Evolutionary conservation across 2,888 invertebrate genomes (phyloP).

Genomic region (Morpho helenor): DNA sequence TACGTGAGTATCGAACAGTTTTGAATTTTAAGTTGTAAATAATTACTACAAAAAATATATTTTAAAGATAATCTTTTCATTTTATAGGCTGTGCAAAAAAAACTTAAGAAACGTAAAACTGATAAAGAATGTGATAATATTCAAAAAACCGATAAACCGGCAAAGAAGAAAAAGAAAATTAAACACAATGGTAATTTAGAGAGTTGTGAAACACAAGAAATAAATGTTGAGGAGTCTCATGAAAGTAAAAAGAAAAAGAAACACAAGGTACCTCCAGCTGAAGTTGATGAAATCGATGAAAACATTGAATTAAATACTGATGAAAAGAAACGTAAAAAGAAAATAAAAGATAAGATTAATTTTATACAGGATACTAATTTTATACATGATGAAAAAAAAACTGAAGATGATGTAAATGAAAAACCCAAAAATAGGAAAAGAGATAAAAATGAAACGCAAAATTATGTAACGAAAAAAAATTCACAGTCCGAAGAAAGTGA

Average conservation of each 20-base stretch:
- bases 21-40: no score
- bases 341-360: constrained; percentile 21
- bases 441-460: constrained; percentile 14
- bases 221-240: constrained; percentile 14
- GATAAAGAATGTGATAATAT: constrained; percentile 8
- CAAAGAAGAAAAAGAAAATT: constrained; percentile 19
- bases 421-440: constrained; percentile 12
- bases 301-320: constrained; percentile 23
- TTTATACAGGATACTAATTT: no score
- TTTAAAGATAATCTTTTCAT: constrained; percentile 1
- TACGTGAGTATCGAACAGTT: constrained; percentile 39
- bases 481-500: constrained; percentile 51
- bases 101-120: constrained; percentile 25
- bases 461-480: constrained; percentile 12
- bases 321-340: constrained; percentile 19
- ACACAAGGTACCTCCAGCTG: constrained; percentile 10
- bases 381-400: constrained; percentile 10
- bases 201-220: constrained; percentile 9
- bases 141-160: constrained; percentile 15
- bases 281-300: constrained; percentile 9
- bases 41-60: not conserved
- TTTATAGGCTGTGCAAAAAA: constrained; percentile 38
- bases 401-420: constrained; percentile 22
- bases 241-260: constrained; percentile 21
- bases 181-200: constrained; percentile 7